Base-by-base conservation (phyloP, 2,797 vertebrate species). In the Linurgus olivaceus region DNA sequence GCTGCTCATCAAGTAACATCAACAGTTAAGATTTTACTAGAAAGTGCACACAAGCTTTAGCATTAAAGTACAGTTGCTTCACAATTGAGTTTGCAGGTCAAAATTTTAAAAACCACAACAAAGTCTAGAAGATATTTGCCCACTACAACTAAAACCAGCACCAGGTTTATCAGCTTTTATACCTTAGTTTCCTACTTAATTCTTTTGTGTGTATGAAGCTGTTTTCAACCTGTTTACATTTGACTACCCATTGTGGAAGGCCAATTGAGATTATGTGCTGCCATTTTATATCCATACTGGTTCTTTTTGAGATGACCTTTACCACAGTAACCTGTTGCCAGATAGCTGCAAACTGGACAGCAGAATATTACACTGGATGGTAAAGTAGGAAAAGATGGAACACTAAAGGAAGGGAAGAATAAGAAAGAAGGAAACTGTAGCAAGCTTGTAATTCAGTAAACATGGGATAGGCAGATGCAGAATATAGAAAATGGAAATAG, bases 391-490 rank as follows among this genome's bases (percentile, higher is more conserved):
- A 70, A 76, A 52, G 17, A 29, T 35, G 25, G 11, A 78, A 44
- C 2, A 19, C 26, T 17, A 44, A 55, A 82, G 33, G 24, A 47
- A 29, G 44, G 4, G 8, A 17, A 50, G 26, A 58, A 66, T 31
- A 51, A 33, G 18, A 17, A 76, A 59, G 72, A 72, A 71, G 29
- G 67, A 38, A 94, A 31, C 20, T 8, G 10, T 7, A 35, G 7
- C 18, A 45, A 54, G 4, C 2, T 8, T 3, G 6, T 62, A 1
- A 6, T 47, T 66, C 1, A 3, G 17, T n/a, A 55, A 48, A 72
- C 4, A 10, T 20, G 25, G 17, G 28, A 59, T 13, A 55, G 33
- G 17, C 15, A 73, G 33, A 42, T 33, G 59, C 6, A 67, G 35
- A 65, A 68, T 8, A 52, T 14, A 38, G 7, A 76, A 76, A 82